Conservation (phyloP, 37 sponge, comb jelly and placozoan genomes). For the Lycopodina hypogea region DNA sequence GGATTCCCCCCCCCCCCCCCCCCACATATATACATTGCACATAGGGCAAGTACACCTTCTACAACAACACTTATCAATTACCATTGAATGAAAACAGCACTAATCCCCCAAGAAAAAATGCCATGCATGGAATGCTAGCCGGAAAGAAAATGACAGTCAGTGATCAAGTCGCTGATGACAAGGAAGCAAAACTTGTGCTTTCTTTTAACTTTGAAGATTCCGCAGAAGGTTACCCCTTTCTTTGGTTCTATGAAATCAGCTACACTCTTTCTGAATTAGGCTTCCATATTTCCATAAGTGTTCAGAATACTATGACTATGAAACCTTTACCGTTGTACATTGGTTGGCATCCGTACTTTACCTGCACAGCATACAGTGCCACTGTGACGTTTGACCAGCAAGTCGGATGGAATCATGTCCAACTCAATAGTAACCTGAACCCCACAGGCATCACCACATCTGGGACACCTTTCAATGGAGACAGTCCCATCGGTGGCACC, state of each 20-base stretch:
- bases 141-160: constrained; percentile 25
- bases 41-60: constrained; percentile 72
- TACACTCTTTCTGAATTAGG: constrained; percentile 49
- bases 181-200: constrained; percentile 17
- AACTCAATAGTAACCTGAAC: constrained; percentile 36
- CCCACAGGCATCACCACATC: constrained; percentile 68
- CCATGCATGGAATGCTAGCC: constrained; percentile 61
- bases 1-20: no score
- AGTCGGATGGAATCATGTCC: constrained; percentile 56
- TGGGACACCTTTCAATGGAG: constrained; percentile 35
- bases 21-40: not conserved
- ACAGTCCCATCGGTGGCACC: constrained; percentile 58
- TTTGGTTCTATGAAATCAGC: constrained; percentile 16
- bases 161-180: not conserved
- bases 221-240: constrained; percentile 77
- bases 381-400: constrained; percentile 48
- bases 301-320: constrained; percentile 28
- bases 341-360: constrained; percentile 84
- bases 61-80: constrained; percentile 43
- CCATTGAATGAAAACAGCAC: constrained; percentile 51
- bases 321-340: constrained; percentile 62
- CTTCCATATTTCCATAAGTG: constrained; percentile 17
- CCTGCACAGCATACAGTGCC: constrained; percentile 41
- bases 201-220: not conserved
- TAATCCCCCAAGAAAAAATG: constrained; percentile 31